These are phyloP conservation scores for Zaprionus camerounensis DNA, from an alignment of 1,140 invertebrate species.

Conservation along the genomic window DNA sequence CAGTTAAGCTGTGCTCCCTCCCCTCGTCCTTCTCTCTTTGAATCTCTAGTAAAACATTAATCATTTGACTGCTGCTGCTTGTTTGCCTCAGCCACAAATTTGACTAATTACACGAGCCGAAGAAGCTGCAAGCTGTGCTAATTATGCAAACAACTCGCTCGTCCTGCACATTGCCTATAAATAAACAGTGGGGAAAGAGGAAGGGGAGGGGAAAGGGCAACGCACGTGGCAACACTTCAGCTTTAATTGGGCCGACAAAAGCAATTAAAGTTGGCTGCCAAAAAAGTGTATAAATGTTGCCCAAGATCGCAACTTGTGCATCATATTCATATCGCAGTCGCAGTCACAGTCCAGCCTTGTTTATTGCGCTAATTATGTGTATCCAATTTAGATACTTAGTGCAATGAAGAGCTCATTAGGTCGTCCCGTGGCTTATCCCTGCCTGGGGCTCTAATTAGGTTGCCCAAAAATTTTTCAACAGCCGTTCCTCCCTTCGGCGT, in stretches of 20 bases:
- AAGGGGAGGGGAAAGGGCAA: background rate
- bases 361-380: constrained; percentile 33
- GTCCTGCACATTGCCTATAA: constrained; percentile 1
- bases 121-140: constrained; percentile 32
- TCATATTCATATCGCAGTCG: constrained; percentile 26
- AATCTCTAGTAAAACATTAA: constrained; percentile 33
- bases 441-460: constrained; percentile 23
- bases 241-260: constrained; percentile 15
- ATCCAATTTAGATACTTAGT: constrained; percentile 16
- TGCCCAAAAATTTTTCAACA: constrained; percentile 4
- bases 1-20: background rate
- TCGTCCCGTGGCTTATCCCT: background rate
- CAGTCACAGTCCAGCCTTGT: background rate
- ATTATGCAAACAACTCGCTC: constrained; percentile 58
- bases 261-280: constrained; percentile 17
- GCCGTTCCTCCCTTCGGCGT: background rate
- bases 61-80: constrained; percentile 26
- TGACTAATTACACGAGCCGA: constrained; percentile 11
- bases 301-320: background rate
- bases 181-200: background rate
- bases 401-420: constrained; percentile 38
- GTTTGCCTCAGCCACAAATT: constrained; percentile 6
- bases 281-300: background rate
- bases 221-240: background rate
- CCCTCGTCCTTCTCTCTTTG: background rate